Base-by-base conservation (phyloP, 2,113 vertebrate species). In the Cepphus grylle region DNA sequence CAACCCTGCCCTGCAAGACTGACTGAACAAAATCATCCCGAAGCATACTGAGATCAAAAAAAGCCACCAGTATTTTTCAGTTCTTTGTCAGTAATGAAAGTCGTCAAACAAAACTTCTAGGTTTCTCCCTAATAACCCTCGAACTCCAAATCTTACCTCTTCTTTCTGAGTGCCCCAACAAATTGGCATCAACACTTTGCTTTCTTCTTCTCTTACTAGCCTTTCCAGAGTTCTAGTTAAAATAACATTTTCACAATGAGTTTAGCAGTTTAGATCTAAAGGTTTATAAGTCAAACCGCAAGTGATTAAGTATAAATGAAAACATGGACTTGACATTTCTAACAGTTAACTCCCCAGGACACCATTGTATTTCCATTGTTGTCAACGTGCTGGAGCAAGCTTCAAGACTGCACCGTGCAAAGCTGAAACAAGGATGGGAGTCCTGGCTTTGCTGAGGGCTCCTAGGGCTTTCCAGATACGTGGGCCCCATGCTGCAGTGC, bases 401-500 rank as follows among this genome's bases (percentile, higher is more conserved):
- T 34, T 40, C n/a, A 14, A 20, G 69, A 45, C 0, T 62, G 52
- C 21, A 83, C 16, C 34, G 43, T 1, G 12, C 50, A 63, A 45
- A 71, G 61, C 26, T 74, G 62, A 32, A 70, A 36, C 0, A 1
- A 61, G 49, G 30, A 29, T 3, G 22, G 43, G 45, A 87, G 30
- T 19, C 45, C 9, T 52, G 29, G 43, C 36, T 73, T 43, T 73
- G 72, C 67, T 59, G 34, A 56, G 67, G 67, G 42, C 40, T 81
- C 29, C 53, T 1, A 4, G 7, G 23, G 14, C 8, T 63, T 27
- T 27, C 88, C 59, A 52, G 55, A 52, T 1, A 18, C 26, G 8
- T 0, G 0, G 43, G 10, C 17, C 3, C 6, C 25, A 6, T 0
- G 8, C 52, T 63, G n/a, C n/a, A 22, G 40, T 0, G 1, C 23